Conservation (phyloP, 2,888 invertebrate species). For the Pristionchus japonicus region DNA sequence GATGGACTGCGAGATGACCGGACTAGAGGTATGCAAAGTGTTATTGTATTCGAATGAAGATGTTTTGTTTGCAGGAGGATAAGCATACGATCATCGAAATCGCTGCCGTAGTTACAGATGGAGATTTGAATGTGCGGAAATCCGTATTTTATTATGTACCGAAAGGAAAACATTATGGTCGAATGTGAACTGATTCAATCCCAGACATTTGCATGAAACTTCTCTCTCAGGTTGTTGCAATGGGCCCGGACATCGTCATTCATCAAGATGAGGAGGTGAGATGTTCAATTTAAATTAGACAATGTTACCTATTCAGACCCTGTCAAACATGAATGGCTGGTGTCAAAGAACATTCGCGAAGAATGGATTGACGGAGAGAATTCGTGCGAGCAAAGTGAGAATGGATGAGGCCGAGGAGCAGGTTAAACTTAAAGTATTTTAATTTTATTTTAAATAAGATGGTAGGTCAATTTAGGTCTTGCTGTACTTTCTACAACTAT, state of each 20-base stretch:
- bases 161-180: not conserved
- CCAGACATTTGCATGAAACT: too few relatives aligned
- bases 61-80: constrained; percentile 66
- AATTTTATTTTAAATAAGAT: too few relatives aligned
- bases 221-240: constrained; percentile 55
- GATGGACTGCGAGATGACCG: constrained; percentile 84
- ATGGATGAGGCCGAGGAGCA: constrained; percentile 82
- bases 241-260: constrained; percentile 83
- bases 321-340: constrained; percentile 89
- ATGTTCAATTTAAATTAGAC: not conserved
- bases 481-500: constrained; percentile 71
- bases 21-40: constrained; percentile 81
- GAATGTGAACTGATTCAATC: too few relatives aligned
- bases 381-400: constrained; percentile 62
- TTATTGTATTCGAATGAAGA: not conserved
- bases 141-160: not conserved
- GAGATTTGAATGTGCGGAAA: constrained; percentile 63
- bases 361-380: constrained; percentile 63
- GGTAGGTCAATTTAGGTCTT: too few relatives aligned
- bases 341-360: constrained; percentile 82
- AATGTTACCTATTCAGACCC: constrained; percentile 55
- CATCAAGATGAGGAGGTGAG: constrained; percentile 83
- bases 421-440: constrained; percentile 75
- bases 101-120: constrained; percentile 89
- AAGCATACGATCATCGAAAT: constrained; percentile 89